A percentile compares a stretch with the other conserved stretches of the same genome.
phyloP scores from a whole-genome alignment of 2,888 invertebrate species.

The Epistrophe grossulariae region DNA sequence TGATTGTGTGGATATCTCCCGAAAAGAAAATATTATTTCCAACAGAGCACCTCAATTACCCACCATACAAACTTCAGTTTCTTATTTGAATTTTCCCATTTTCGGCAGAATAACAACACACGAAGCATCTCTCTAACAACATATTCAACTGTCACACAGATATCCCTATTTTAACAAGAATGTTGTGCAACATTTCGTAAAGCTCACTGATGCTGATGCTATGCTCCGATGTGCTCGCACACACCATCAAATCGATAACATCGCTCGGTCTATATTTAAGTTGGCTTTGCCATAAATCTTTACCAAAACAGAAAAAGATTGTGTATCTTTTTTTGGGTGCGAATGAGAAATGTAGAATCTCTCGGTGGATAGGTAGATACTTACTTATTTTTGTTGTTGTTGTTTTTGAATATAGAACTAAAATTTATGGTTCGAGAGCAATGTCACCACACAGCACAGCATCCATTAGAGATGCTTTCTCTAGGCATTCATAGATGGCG shows the following conservation, averaged over 20 bases:
- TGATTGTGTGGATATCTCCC: too few species aligned
- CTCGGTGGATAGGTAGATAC: not conserved
- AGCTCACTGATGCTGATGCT: not conserved
- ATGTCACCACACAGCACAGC: slow-evolving; percentile 59
- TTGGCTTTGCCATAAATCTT: slow-evolving; percentile 63
- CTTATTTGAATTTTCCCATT: too few species aligned
- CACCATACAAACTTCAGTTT: too few species aligned
- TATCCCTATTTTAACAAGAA: too few species aligned
- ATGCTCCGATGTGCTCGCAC: not conserved
- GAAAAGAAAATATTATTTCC: too few species aligned
- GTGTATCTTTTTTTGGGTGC: slow-evolving; percentile 64
- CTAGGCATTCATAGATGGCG: slow-evolving; percentile 75
- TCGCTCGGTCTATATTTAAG: slow-evolving; percentile 55
- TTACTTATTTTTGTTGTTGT: not conserved
- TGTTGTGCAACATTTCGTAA: slow-evolving; percentile 65
- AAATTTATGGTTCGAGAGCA: slow-evolving; percentile 54
- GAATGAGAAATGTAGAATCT: slow-evolving; percentile 49
- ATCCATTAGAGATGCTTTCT: slow-evolving; percentile 66
- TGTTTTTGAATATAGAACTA: slow-evolving; percentile 34
- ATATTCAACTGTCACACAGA: too few species aligned
- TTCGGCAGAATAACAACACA: too few species aligned
- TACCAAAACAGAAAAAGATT: slow-evolving; percentile 30
- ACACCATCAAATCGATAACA: slow-evolving; percentile 29
- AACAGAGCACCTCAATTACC: too few species aligned
- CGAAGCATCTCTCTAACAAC: too few species aligned